Evolutionary conservation across 2,888 invertebrate species (phyloP).

Genomic region (Athalia cordata): DNA sequence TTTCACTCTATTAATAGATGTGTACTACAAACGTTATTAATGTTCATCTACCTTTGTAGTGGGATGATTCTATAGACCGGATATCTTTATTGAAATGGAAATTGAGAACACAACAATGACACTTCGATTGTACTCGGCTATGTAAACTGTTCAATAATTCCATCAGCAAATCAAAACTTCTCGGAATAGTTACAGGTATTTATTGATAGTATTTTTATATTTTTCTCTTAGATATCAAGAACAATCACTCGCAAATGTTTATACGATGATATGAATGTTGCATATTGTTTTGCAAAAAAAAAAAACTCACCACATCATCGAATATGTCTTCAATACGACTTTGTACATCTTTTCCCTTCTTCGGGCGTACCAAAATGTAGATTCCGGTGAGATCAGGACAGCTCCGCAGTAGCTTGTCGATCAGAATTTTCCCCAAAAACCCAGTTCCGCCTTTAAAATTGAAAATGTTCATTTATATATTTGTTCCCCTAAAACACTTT

Average conservation of each 20-base stretch:
- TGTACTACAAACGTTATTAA: not conserved
- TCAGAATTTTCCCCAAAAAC: constrained; percentile 76
- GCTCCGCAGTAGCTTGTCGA: constrained; percentile 78
- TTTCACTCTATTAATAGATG: not conserved
- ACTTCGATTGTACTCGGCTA: not conserved
- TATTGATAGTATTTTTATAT: too few species aligned
- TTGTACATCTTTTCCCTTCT: constrained; percentile 76
- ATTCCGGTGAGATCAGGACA: constrained; percentile 76
- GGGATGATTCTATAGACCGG: too few species aligned
- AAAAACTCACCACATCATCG: constrained; percentile 76
- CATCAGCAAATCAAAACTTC: not conserved
- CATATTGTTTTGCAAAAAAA: not conserved
- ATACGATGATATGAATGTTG: not conserved
- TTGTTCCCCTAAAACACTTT: not conserved
- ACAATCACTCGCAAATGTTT: not conserved
- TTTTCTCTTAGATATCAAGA: not conserved
- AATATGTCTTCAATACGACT: constrained; percentile 77
- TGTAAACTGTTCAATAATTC: not conserved
- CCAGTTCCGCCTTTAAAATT: constrained; percentile 70
- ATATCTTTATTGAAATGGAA: too few species aligned
- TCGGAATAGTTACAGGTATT: not conserved
- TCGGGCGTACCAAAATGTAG: constrained; percentile 76
- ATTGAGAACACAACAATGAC: not conserved
- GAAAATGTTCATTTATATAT: not conserved
- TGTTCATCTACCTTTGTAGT: not conserved